A percentile compares a stretch with the other conserved stretches of the same genome.
These are phyloP conservation scores for Tachuris rubrigastra DNA, from an alignment of 2,113 vertebrate genomes.

Conservation along the genomic window DNA sequence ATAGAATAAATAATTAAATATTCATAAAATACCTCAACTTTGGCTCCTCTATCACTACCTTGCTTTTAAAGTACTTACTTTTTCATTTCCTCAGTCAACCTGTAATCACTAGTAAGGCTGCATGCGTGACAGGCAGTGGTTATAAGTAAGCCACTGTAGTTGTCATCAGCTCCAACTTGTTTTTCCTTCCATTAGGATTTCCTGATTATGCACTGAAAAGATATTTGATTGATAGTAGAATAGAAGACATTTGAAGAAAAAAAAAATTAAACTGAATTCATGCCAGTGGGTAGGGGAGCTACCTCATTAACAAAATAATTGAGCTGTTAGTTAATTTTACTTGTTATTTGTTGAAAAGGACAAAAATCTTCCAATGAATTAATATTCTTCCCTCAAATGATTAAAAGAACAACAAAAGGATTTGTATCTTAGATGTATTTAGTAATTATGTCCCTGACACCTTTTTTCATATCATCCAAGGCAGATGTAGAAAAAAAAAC, in stretches of 20 bases:
- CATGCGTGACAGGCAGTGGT: neutral
- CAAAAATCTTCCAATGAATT: conserved; percentile 59
- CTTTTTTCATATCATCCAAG: conserved; percentile 58
- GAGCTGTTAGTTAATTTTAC: conserved; percentile 75
- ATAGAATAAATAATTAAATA: neutral
- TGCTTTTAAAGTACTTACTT: conserved; percentile 18
- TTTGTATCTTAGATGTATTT: conserved; percentile 63
- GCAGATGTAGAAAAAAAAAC: conserved; percentile 44
- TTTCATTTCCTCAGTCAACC: neutral
- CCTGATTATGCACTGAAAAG: conserved; percentile 46
- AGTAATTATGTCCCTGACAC: conserved; percentile 69
- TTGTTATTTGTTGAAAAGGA: conserved; percentile 68
- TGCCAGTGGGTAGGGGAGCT: conserved; percentile 41
- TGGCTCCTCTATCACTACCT: neutral
- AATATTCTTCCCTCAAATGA: conserved; percentile 62
- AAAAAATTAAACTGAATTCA: conserved; percentile 41
- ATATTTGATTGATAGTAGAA: conserved; percentile 68
- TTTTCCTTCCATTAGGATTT: conserved; percentile 42
- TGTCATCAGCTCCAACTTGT: conserved; percentile 18
- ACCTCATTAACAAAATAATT: conserved; percentile 77
- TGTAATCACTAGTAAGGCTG: conserved; percentile 1
- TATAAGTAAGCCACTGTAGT: neutral
- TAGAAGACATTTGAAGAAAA: conserved; percentile 46
- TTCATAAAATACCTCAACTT: neutral
- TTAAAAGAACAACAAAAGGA: conserved; percentile 74